phyloP scores from a whole-genome alignment of 1,140 invertebrate species.

The Zaprionus ornatus region DNA sequence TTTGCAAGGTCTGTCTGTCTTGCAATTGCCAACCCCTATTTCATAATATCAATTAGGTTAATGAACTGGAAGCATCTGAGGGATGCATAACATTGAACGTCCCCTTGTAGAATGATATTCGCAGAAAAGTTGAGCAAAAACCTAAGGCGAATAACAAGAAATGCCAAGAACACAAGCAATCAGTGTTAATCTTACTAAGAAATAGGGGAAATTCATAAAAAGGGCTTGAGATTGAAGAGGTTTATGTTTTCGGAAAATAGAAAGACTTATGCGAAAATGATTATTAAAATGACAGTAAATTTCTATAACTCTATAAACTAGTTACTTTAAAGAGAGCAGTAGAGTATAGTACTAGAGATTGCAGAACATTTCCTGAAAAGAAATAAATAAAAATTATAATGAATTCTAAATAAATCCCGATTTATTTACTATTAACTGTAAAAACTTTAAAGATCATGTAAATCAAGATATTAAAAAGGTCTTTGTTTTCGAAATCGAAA shows the following conservation, averaged over 20 bases:
- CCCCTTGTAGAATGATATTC: background rate
- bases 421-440: too few species aligned
- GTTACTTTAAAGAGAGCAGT: too few species aligned
- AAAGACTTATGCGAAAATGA: too few species aligned
- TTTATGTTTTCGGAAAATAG: too few species aligned
- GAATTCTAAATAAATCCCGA: background rate
- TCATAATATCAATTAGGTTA: conserved; percentile 34
- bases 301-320: too few species aligned
- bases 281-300: too few species aligned
- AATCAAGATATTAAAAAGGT: too few species aligned
- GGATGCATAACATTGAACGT: background rate
- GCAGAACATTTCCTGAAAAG: background rate
- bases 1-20: background rate
- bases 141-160: background rate
- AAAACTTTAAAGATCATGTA: too few species aligned
- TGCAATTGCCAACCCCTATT: conserved; percentile 8
- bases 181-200: background rate
- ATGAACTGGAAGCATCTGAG: conserved; percentile 26
- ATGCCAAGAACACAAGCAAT: background rate
- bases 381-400: background rate
- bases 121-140: background rate
- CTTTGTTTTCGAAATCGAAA: too few species aligned
- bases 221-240: too few species aligned
- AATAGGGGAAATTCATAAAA: too few species aligned
- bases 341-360: too few species aligned